Conservation (phyloP, 30 jellyfish, hydroid and myxozoan species). For the Catostylus mosaicus region DNA sequence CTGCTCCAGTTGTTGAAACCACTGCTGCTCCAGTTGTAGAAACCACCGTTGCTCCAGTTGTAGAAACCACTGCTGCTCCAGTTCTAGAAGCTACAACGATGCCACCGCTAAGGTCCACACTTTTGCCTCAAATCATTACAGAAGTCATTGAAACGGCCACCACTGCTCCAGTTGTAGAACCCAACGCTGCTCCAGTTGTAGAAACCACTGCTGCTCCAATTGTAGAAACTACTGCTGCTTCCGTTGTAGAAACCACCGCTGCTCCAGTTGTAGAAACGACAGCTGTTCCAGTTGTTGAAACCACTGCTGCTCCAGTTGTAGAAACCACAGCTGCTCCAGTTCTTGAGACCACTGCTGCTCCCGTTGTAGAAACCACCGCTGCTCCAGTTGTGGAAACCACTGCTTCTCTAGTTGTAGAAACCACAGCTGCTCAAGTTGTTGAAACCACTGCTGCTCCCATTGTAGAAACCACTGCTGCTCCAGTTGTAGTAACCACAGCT, state of each 20-base stretch:
- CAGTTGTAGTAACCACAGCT: not conserved
- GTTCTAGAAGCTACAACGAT: slow-evolving; percentile 5
- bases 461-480: slow-evolving; percentile 37
- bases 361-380: slow-evolving; percentile 1
- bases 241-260: slow-evolving; percentile 5
- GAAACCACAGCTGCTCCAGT: slow-evolving; percentile 27
- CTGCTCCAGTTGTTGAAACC: slow-evolving; percentile 43
- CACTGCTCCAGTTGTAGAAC: slow-evolving; percentile 25
- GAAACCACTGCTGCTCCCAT: slow-evolving; percentile 49
- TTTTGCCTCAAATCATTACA: slow-evolving; percentile 16
- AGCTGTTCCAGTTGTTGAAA: slow-evolving; percentile 24
- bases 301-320: slow-evolving; percentile 11
- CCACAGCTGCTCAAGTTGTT: slow-evolving; percentile 17
- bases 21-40: slow-evolving; percentile 36
- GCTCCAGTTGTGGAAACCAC: slow-evolving; percentile 35
- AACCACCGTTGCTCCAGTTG: slow-evolving; percentile 6
- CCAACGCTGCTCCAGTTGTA: slow-evolving; percentile 38
- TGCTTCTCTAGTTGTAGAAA: slow-evolving; percentile 22
- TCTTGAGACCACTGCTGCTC: not conserved
- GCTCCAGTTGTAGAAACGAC: slow-evolving; percentile 23
- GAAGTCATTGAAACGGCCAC: not conserved
- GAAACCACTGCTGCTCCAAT: slow-evolving; percentile 32
- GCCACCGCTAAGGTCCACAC: not conserved
- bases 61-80: slow-evolving; percentile 19
- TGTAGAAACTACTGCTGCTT: slow-evolving; percentile 17